Evolutionary conservation across 2,888 invertebrate species (phyloP).

Genomic region (Drosophila pegasa): DNA sequence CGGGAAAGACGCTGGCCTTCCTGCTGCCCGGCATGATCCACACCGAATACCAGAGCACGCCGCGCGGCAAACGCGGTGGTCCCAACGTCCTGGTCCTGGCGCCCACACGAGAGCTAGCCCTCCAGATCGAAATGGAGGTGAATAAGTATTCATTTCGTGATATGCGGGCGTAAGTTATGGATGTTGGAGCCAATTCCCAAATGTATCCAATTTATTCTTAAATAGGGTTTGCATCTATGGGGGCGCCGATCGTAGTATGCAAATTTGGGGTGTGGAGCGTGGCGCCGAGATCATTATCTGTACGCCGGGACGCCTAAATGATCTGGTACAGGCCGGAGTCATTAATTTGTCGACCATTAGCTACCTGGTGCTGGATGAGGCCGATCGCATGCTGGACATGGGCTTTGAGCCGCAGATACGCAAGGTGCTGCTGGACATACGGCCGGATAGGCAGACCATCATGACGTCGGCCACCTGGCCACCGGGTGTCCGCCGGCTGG

Average conservation of each 20-base stretch:
- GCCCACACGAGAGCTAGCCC: constrained; percentile 96
- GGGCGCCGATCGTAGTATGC: constrained; percentile 92
- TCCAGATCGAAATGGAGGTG: constrained; percentile 96
- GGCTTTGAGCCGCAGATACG: constrained; percentile 95
- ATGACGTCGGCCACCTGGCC: constrained; percentile 99
- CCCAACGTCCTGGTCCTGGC: constrained; percentile 95
- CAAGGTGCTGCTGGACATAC: constrained; percentile 91
- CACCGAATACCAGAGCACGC: constrained; percentile 93
- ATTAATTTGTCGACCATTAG: constrained; percentile 92
- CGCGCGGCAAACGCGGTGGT: constrained; percentile 90
- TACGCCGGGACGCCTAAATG: constrained; percentile 96
- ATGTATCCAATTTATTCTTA: neutral
- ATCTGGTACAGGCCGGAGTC: constrained; percentile 90
- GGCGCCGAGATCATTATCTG: constrained; percentile 98
- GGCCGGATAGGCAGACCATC: constrained; percentile 96
- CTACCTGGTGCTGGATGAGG: constrained; percentile 96
- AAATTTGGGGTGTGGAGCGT: constrained; percentile 89
- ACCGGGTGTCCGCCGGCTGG: constrained; percentile 92
- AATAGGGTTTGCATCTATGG: constrained; percentile 94
- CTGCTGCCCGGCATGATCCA: constrained; percentile 96
- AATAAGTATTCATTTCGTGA: constrained; percentile 94
- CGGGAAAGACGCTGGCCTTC: constrained; percentile 97
- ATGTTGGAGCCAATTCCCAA: rapidly evolving
- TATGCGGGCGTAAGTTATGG: constrained; percentile 91
- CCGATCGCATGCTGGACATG: constrained; percentile 94